A percentile compares a stretch with the other conserved stretches of the same genome.
Conservation (phyloP, 2,888 invertebrate species). For the Chymomyza procnemis region DNA sequence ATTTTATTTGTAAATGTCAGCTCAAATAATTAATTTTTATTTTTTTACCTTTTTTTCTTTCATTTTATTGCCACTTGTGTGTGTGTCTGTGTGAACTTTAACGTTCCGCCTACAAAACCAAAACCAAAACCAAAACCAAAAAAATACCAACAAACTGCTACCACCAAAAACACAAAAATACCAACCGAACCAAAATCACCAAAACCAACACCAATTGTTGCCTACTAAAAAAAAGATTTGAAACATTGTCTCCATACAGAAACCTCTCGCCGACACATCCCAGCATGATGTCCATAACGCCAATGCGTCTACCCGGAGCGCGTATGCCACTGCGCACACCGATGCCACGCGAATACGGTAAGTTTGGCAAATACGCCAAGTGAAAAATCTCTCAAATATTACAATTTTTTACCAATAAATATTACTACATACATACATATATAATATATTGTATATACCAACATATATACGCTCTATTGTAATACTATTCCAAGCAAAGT, state of each 20-base stretch:
- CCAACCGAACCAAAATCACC: conserved; percentile 19
- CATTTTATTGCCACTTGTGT: conserved; percentile 26
- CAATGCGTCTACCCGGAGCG: conserved; percentile 81
- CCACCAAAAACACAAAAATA: too few relatives aligned
- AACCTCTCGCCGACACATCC: conserved; percentile 85
- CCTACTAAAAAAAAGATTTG: conserved; percentile 73
- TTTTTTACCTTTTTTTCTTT: conserved; percentile 56
- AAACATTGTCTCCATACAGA: conserved; percentile 78
- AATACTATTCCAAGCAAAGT: neutral
- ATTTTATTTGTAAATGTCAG: conserved; percentile 7
- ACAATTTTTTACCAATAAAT: too few relatives aligned
- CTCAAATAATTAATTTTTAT: conserved; percentile 45
- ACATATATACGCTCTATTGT: conserved; percentile 12
- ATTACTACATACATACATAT: conserved; percentile 39
- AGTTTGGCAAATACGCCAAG: conserved; percentile 80
- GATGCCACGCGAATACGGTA: conserved; percentile 93
- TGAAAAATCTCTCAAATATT: too few relatives aligned
- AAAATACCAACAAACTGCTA: conserved; percentile 24
- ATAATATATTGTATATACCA: conserved; percentile 38
- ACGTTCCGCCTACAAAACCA: conserved; percentile 19
- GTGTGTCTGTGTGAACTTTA: neutral
- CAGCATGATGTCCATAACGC: conserved; percentile 85
- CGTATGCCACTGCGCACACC: conserved; percentile 80
- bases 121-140: neutral
- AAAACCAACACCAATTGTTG: conserved; percentile 25